These are phyloP conservation scores for Typhlichthys subterraneus DNA, from an alignment of 2,797 vertebrate species.

Conservation along the genomic window DNA sequence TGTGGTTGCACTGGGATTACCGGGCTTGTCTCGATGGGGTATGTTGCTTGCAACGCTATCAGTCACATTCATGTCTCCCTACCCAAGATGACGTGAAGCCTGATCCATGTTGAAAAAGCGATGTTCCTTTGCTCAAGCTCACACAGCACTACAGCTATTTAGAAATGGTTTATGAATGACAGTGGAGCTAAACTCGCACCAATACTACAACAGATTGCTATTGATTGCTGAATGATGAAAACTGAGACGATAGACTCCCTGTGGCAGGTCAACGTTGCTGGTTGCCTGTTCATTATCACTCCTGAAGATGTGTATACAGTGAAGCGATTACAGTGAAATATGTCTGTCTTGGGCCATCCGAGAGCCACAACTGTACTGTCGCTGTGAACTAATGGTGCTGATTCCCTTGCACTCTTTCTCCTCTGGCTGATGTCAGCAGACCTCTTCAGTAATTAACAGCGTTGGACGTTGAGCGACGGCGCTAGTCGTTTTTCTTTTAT, in stretches of 20 bases:
- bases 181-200: too few relatives aligned
- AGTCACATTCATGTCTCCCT: too few relatives aligned
- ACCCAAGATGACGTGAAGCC: too few relatives aligned
- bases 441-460: conserved; percentile 68
- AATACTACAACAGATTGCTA: background rate
- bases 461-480: conserved; percentile 57
- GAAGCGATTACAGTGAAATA: conserved; percentile 24
- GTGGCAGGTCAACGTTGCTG: background rate
- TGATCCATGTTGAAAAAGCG: too few relatives aligned
- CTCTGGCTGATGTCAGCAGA: conserved; percentile 72
- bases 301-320: background rate
- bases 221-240: background rate
- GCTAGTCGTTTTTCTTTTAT: conserved; percentile 71
- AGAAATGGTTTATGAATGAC: too few relatives aligned
- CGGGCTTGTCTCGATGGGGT: too few relatives aligned
- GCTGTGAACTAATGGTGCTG: conserved; percentile 27
- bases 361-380: conserved; percentile 2
- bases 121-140: too few relatives aligned
- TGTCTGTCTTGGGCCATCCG: background rate
- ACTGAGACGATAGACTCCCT: background rate
- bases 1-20: too few relatives aligned
- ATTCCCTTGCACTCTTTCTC: conserved; percentile 34
- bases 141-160: too few relatives aligned
- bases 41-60: too few relatives aligned
- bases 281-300: conserved; percentile 1